These are phyloP conservation scores for Neopipo cinnamomea DNA, from an alignment of 2,113 vertebrate species.

Conservation along the genomic window DNA sequence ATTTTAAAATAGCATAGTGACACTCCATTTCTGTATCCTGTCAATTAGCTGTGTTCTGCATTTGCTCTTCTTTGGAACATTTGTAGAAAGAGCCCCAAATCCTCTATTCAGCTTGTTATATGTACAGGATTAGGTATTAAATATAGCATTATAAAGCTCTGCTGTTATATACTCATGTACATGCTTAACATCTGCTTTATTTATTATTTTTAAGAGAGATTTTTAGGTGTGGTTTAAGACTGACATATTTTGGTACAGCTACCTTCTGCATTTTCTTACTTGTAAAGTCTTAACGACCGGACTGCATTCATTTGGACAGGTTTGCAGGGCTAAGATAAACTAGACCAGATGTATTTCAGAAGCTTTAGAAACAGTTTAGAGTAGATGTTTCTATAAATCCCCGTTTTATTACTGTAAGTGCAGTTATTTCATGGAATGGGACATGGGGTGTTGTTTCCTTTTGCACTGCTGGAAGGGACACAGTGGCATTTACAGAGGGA, in stretches of 20 bases:
- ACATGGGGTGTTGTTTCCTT: background rate
- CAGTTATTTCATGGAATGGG: background rate
- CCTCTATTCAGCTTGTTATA: background rate
- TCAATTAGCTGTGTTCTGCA: background rate
- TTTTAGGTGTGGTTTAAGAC: background rate
- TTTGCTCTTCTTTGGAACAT: background rate
- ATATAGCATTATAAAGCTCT: background rate
- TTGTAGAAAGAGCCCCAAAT: background rate
- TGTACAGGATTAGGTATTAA: background rate
- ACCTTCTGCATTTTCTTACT: background rate
- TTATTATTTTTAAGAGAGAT: background rate
- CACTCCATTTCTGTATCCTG: background rate
- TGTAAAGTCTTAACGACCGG: background rate
- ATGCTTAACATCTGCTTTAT: background rate
- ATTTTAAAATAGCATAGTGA: background rate
- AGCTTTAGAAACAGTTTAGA: conserved; percentile 26
- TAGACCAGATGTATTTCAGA: background rate
- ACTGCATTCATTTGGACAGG: background rate
- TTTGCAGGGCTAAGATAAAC: conserved; percentile 10
- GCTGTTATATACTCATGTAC: background rate
- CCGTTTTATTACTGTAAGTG: background rate
- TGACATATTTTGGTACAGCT: background rate
- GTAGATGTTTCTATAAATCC: conserved; percentile 54
- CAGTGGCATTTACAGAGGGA: conserved; percentile 34
- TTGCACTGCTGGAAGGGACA: background rate